phyloP scores from a whole-genome alignment of 2,113 vertebrate species.

The Carassius gibelio region DNA sequence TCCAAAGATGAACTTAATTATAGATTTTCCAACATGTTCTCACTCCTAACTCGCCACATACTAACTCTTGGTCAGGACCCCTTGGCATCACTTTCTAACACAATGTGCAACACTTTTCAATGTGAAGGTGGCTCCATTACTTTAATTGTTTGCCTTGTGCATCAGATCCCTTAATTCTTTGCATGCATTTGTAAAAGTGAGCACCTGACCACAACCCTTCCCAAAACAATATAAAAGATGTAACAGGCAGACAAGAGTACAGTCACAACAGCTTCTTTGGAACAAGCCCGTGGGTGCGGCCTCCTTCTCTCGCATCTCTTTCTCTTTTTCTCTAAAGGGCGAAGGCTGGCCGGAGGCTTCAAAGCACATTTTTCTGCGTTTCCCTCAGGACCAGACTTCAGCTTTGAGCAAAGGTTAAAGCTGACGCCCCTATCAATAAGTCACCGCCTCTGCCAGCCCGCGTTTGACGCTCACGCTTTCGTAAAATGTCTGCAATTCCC shows the following conservation, averaged over 20 bases:
- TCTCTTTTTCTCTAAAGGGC: slow-evolving; percentile 21
- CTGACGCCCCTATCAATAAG: slow-evolving; percentile 60
- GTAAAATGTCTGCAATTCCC: slow-evolving; percentile 51
- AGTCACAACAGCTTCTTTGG: slow-evolving; percentile 11
- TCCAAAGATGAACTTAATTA: not conserved
- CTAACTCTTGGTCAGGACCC: no score
- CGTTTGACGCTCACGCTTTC: slow-evolving; percentile 33
- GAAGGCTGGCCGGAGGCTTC: slow-evolving; percentile 44
- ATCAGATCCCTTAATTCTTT: no score
- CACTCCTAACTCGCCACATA: no score
- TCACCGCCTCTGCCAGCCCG: slow-evolving; percentile 44
- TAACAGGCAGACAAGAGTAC: no score
- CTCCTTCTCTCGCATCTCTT: slow-evolving; percentile 4
- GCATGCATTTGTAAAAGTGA: no score
- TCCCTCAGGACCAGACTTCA: slow-evolving; percentile 46
- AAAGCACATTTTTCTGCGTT: slow-evolving; percentile 58
- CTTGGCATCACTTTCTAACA: no score
- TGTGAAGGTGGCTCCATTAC: no score
- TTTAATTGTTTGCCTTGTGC: no score
- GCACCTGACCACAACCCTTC: no score
- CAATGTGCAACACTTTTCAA: no score
- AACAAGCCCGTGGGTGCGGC: not conserved
- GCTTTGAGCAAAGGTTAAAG: slow-evolving; percentile 65
- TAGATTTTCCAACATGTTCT: not conserved
- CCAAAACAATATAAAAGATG: no score